Base-by-base conservation (phyloP, 2,113 vertebrate species). In the Hippocampus abdominalis region DNA sequence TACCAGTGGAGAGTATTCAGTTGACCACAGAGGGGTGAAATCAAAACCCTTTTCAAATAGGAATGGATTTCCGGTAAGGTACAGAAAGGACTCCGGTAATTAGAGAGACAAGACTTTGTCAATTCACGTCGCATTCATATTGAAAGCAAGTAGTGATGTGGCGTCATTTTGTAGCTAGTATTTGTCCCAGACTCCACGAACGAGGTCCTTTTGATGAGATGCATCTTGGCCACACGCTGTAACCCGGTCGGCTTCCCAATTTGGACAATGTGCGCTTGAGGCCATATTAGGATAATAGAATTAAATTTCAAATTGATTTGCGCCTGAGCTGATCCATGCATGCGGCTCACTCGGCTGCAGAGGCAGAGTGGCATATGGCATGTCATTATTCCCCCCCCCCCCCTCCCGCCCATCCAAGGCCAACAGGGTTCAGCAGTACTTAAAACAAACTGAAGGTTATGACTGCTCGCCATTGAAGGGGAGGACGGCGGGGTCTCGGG, bases 391-490 rank as follows among this genome's bases (percentile, higher is more conserved):
- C 82, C 84, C 83, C 78, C 79, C 84, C 75, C 77, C 74, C 77
- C 77, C 82, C 23, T 1, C 23, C 42, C 81, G 76, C 75, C 76
- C 74, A 76, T 76, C 73, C 62, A 20, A 78, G 82, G 88, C 84
- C 88, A 85, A 84, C 78, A 76, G 79, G 82, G 89, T 89, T 92
- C 87, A 89, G 76, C 81, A 66, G 81, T 86, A 72, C 89, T 90
- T 88, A 92, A 90, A 60, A 90, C 90, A 92, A 91, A 91, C 88
- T 77, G 85, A 84, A 89, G 89, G 87, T 90, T 88, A 87, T 82
- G 74, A 76, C 84, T 82, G 78, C 72, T 74, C 87, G 77, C 71
- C 36, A 74, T 81, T 78, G 75, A 75, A 87, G 84, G 74, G 74
- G 82, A 80, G 85, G 86, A 84, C 75, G 79, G 81, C 73, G 59